These are phyloP conservation scores for Malurus splendens DNA, from an alignment of 2,797 vertebrate genomes.

Conservation along the genomic window DNA sequence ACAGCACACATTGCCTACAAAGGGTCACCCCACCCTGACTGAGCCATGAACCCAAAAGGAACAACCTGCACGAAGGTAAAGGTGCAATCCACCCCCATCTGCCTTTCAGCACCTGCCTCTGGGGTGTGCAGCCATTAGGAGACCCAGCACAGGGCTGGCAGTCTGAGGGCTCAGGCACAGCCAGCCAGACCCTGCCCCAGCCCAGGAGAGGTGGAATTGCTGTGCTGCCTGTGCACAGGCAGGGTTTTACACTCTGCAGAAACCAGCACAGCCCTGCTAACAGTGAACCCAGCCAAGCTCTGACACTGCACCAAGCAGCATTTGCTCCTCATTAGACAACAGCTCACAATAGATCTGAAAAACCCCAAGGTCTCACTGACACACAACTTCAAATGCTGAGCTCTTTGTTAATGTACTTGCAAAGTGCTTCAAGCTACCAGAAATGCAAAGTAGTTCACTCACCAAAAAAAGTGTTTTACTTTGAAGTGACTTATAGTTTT, in stretches of 20 bases:
- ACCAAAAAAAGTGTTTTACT: background rate
- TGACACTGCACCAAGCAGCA: background rate
- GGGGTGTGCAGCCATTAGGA: background rate
- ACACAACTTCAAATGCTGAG: background rate
- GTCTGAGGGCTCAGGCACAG: background rate
- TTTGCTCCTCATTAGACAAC: background rate
- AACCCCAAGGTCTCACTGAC: background rate
- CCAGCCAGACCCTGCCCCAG: background rate
- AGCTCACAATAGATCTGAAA: background rate
- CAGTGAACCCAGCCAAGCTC: background rate
- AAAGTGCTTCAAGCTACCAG: background rate
- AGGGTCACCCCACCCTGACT: background rate
- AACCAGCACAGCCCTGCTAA: background rate
- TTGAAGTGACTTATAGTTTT: background rate
- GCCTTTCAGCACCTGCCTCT: background rate
- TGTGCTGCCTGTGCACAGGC: background rate
- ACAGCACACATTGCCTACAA: background rate
- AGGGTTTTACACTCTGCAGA: background rate
- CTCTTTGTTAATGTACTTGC: background rate
- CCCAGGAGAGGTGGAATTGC: background rate
- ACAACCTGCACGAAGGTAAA: background rate
- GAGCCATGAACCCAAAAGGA: background rate
- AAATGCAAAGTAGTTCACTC: background rate
- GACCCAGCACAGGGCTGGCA: background rate
- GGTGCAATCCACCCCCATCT: background rate